A percentile compares a stretch with the other conserved stretches of the same genome.
Conservation (phyloP, 2,797 vertebrate genomes). For the Epinephelus malabaricus region DNA sequence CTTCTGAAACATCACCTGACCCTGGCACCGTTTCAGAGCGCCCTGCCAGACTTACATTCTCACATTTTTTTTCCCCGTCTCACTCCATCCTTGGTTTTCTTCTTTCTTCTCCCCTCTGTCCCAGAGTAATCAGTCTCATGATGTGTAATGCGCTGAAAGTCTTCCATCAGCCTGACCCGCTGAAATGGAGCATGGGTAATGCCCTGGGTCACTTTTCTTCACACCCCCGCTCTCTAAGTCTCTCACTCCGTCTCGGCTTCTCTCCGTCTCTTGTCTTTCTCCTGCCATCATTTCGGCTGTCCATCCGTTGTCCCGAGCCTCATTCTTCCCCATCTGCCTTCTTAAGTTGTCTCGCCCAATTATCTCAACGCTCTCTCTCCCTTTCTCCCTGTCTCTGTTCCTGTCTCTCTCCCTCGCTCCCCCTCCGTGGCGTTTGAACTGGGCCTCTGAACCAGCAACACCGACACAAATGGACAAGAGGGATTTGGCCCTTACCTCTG, state of each 20-base stretch:
- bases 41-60: slow-evolving; percentile 73
- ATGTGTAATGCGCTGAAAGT: slow-evolving; percentile 83
- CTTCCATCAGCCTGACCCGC: slow-evolving; percentile 79
- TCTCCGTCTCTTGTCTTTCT: slow-evolving; percentile 43
- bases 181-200: slow-evolving; percentile 84
- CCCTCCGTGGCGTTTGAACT: slow-evolving; percentile 80
- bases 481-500: slow-evolving; percentile 82
- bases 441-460: slow-evolving; percentile 84
- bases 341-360: slow-evolving; percentile 65
- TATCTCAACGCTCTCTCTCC: slow-evolving; percentile 39
- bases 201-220: slow-evolving; percentile 78
- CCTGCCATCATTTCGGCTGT: slow-evolving; percentile 42
- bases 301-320: slow-evolving; percentile 36
- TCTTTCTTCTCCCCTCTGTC: slow-evolving; percentile 72
- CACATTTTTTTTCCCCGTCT: slow-evolving; percentile 48
- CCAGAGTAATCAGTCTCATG: slow-evolving; percentile 86
- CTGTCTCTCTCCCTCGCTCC: slow-evolving; percentile 41
- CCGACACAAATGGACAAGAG: slow-evolving; percentile 82
- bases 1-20: slow-evolving; percentile 81
- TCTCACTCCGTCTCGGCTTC: slow-evolving; percentile 46
- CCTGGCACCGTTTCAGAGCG: slow-evolving; percentile 78
- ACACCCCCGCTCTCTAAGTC: slow-evolving; percentile 70
- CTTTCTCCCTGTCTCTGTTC: slow-evolving; percentile 43
- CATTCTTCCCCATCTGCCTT: slow-evolving; percentile 56
- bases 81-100: slow-evolving; percentile 60